Evolutionary conservation across 2,113 vertebrate genomes (phyloP).

Genomic region (Psilopogon haemacephalus): DNA sequence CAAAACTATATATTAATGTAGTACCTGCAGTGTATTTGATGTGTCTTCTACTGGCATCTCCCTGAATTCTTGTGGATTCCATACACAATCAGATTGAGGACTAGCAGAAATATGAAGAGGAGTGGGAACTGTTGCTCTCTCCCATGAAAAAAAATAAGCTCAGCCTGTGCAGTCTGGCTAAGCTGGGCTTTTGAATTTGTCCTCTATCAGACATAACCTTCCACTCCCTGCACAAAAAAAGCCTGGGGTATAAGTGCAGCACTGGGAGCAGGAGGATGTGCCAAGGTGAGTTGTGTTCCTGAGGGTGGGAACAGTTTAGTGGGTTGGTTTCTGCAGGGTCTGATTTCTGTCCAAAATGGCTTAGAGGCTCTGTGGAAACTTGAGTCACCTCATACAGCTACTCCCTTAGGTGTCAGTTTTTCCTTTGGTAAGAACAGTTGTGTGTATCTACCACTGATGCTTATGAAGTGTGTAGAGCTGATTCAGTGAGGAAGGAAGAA

Average conservation of each 20-base stretch:
- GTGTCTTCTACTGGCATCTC: not conserved
- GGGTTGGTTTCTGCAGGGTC: not conserved
- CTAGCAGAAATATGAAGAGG: not conserved
- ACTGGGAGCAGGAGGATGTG: not conserved
- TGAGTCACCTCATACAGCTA: not conserved
- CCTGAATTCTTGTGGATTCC: not conserved
- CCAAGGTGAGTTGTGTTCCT: not conserved
- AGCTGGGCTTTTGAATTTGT: not conserved
- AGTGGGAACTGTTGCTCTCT: not conserved
- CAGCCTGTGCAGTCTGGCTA: not conserved
- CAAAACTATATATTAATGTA: not conserved
- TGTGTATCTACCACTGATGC: not conserved
- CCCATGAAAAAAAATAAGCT: not conserved
- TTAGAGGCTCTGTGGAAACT: not conserved
- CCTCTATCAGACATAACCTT: not conserved
- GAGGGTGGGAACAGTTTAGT: not conserved
- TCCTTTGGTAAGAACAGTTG: not conserved
- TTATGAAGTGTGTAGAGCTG: not conserved
- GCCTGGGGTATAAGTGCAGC: not conserved
- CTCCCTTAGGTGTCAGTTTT: not conserved
- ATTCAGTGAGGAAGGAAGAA: not conserved
- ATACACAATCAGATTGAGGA: not conserved
- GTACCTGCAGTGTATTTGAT: not conserved
- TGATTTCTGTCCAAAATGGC: not conserved
- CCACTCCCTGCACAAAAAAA: not conserved